Evolutionary conservation across 2,113 vertebrate genomes (phyloP).

Genomic region (Lonchura striata): DNA sequence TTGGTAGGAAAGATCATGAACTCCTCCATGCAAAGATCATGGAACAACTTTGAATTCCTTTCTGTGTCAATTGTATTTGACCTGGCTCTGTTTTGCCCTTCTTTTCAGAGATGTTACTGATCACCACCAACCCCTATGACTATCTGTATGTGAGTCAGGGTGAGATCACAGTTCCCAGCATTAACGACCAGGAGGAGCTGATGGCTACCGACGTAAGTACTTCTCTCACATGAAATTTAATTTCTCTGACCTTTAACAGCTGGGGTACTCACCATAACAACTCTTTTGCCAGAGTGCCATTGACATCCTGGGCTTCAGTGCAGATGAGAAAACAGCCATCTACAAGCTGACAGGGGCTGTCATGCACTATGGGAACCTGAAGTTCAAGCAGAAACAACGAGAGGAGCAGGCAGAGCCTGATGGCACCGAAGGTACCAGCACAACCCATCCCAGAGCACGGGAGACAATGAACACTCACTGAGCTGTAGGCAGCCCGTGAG

Average conservation of each 20-base stretch:
- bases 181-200: conserved; percentile 52
- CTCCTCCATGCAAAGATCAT: not conserved
- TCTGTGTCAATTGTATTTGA: not conserved
- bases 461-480: not conserved
- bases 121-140: not conserved
- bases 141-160: not conserved
- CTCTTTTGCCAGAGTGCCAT: conserved; percentile 70
- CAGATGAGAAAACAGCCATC: conserved; percentile 80
- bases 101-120: not conserved
- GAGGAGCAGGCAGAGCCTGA: conserved; percentile 84
- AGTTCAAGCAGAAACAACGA: conserved; percentile 86
- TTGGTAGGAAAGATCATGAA: not conserved
- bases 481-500: not conserved
- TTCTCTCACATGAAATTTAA: not conserved
- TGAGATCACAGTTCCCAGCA: not conserved
- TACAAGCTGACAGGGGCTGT: conserved; percentile 85
- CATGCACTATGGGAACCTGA: conserved; percentile 86
- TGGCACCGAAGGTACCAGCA: conserved; percentile 74
- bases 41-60: not conserved
- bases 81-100: not conserved
- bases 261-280: not conserved
- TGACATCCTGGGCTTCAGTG: conserved; percentile 82
- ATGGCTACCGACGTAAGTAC: conserved; percentile 78
- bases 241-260: not conserved
- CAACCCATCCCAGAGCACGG: not conserved